Conservation (phyloP, 2,888 invertebrate genomes). For the Leptinotarsa juncta region DNA sequence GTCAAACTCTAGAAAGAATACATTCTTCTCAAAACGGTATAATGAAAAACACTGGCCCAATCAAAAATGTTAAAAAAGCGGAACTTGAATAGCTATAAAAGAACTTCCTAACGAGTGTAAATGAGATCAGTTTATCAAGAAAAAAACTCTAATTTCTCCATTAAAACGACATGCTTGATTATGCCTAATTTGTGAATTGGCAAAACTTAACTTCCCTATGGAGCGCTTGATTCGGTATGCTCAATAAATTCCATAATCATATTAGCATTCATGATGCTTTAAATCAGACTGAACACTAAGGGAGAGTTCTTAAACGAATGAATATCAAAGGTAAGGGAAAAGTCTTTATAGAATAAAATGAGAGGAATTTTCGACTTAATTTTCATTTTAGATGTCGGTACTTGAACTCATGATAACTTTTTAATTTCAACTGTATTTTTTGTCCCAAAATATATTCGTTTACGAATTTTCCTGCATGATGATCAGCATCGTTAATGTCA, state of each 20-base stretch:
- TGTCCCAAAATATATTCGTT: no score
- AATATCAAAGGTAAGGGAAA: background rate
- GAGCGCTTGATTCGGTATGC: conserved; percentile 48
- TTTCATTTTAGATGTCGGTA: background rate
- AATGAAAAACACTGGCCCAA: background rate
- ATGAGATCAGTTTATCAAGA: conserved; percentile 33
- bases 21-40: no score
- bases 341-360: conserved; percentile 2
- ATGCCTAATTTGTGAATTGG: conserved; percentile 44
- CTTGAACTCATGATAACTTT: no score
- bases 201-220: conserved; percentile 42
- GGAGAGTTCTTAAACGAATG: background rate
- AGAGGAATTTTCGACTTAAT: background rate
- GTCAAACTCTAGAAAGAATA: no score
- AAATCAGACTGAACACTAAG: conserved; percentile 31
- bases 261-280: conserved; percentile 54
- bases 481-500: no score
- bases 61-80: conserved; percentile 14
- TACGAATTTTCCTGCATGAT: no score
- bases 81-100: conserved; percentile 10
- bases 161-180: conserved; percentile 43
- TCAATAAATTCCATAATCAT: conserved; percentile 54
- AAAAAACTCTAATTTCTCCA: conserved; percentile 33
- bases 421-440: no score
- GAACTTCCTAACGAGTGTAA: conserved; percentile 35